Base-by-base conservation (phyloP, 2,797 vertebrate species). In the Sebastes diploproa region DNA sequence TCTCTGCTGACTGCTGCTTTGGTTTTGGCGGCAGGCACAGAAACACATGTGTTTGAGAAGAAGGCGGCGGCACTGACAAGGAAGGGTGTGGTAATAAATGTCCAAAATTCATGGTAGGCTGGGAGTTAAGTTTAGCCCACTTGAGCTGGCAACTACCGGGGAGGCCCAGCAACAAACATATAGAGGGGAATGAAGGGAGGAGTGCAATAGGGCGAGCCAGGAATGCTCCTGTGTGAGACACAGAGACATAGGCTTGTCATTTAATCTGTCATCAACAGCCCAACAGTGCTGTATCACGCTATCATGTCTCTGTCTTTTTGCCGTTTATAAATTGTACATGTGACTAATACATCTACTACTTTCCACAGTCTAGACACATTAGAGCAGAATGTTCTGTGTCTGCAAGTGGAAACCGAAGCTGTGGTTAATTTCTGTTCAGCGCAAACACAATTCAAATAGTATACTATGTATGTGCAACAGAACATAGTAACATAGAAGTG, bases 51-150 rank as follows among this genome's bases (percentile, higher is more conserved):
- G 83, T 86, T 83, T 72, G 82, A 84, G 82, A 75, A 82, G 75
- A 60, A 81, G 87, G 85, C 75, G 60, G 83, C 29, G 34, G 83
- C 82, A 75, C 82, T 84, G 88, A 88, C 89, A 91, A 87, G 91
- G 80, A 88, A 86, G 87, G 88, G 91, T 92, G 88, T 84, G 88
- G 78, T 90, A 92, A 93, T 91, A 94, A 94, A 94, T 78, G 83
- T 84, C 64, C 84, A 84, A 92, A 91, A 93, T 86, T 88, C 63
- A 83, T 77, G 82, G 85, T 61, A 89, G 90, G 77, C 89, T 82
- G 88, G 68, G 78, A 93, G 87, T 90, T 96, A 94, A 94, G 91
- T 95, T 95, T 93, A 96, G 93, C 81, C 83, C 62, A 68, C 80
- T 89, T 83, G 75, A 89, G 91, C 90, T 93, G 84, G 89, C 78